Conservation (phyloP, 1,140 invertebrate genomes). For the Pteromalus puparum region DNA sequence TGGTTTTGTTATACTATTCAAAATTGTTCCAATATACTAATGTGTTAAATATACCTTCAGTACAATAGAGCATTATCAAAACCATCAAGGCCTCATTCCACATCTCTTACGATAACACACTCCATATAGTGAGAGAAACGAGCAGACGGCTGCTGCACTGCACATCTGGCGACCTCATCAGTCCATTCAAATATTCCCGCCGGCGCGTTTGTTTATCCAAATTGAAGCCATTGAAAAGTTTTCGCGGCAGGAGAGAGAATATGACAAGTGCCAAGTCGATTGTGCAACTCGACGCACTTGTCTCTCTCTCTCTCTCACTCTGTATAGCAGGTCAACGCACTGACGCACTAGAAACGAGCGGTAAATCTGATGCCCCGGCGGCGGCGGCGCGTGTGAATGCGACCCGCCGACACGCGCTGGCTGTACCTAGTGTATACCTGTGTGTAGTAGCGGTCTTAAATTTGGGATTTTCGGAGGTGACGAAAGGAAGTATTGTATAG, state of each 20-base stretch:
- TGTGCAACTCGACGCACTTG: slow-evolving; percentile 59
- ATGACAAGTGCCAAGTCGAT: slow-evolving; percentile 48
- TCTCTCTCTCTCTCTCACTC: slow-evolving; percentile 10
- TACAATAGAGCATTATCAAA: neutral
- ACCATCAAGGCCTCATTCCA: neutral
- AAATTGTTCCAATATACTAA: too few species aligned
- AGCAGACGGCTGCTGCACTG: neutral
- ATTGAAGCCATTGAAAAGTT: slow-evolving; percentile 4
- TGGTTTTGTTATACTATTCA: too few species aligned
- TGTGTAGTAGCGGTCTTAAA: neutral
- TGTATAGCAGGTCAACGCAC: slow-evolving; percentile 58
- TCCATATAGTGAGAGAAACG: neutral
- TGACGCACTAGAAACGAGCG: slow-evolving; percentile 38
- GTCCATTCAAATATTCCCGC: neutral
- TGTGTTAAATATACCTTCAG: too few species aligned
- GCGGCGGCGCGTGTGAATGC: slow-evolving; percentile 1
- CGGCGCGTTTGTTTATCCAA: neutral
- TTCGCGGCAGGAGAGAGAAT: neutral
- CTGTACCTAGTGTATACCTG: neutral
- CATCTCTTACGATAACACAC: neutral
- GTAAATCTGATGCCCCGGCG: slow-evolving; percentile 19
- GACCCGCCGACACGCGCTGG: neutral
- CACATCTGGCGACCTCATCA: neutral
- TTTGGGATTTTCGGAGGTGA: too few species aligned
- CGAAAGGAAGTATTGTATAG: too few species aligned